Evolutionary conservation across 2,797 vertebrate species (phyloP).

Genomic region (Lepilemur septentrionalis): DNA sequence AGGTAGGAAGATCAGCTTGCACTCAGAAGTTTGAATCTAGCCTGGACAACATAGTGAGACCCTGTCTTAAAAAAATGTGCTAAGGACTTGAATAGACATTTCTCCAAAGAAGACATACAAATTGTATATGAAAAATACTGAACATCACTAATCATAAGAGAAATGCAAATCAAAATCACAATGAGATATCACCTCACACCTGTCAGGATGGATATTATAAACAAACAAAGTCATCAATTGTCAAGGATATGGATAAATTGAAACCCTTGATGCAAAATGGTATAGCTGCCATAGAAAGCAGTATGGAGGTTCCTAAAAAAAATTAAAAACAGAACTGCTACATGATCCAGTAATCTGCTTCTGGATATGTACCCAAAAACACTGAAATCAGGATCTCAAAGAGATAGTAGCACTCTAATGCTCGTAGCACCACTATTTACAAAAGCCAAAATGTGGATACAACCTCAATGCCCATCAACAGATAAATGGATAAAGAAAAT

Average conservation of each 20-base stretch:
- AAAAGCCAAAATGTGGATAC: background rate
- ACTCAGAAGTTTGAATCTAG: background rate
- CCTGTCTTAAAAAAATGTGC: background rate
- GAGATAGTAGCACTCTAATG: background rate
- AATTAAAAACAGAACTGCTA: background rate
- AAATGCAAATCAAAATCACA: conserved; percentile 34
- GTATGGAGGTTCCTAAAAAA: background rate
- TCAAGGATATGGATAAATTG: background rate
- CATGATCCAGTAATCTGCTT: background rate
- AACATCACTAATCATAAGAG: background rate
- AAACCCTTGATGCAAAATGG: background rate
- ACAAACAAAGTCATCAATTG: background rate
- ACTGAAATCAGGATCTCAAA: background rate
- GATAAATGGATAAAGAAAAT: background rate
- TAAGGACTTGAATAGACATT: background rate
- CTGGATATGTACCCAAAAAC: background rate
- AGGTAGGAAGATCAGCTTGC: background rate
- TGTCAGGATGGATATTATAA: background rate
- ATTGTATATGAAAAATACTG: background rate
- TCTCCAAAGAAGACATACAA: background rate
- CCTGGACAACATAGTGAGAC: background rate
- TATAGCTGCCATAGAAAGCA: background rate
- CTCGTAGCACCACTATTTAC: background rate
- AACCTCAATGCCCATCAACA: background rate
- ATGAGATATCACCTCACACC: background rate